Evolutionary conservation across 1,140 invertebrate species (phyloP).

Genomic region (Halesus radiatus): DNA sequence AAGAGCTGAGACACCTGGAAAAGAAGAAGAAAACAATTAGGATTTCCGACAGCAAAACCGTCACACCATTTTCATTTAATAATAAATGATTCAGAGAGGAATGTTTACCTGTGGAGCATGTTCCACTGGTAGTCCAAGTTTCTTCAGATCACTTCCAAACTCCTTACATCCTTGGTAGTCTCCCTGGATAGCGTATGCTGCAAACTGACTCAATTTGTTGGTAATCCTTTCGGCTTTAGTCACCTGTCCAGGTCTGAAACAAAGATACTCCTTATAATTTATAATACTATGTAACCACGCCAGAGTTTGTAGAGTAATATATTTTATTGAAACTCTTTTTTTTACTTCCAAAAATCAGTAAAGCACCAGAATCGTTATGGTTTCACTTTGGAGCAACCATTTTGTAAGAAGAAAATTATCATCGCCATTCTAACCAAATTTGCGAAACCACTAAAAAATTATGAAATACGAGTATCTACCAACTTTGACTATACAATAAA

Average conservation of each 20-base stretch:
- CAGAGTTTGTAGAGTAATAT: too few species aligned
- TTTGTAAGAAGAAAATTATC: too few species aligned
- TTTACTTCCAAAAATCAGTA: too few species aligned
- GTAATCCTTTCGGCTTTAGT: slow-evolving; percentile 93
- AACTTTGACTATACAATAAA: too few species aligned
- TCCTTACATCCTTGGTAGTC: slow-evolving; percentile 94
- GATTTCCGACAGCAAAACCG: neutral
- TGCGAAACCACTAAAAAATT: too few species aligned
- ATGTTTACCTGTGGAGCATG: slow-evolving; percentile 88
- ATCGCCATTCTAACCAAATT: too few species aligned
- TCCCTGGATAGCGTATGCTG: slow-evolving; percentile 93
- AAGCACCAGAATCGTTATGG: too few species aligned
- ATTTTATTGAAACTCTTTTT: too few species aligned
- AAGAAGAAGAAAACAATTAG: neutral
- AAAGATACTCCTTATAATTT: neutral
- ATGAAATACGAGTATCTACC: too few species aligned
- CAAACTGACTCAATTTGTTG: slow-evolving; percentile 93
- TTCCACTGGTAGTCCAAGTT: slow-evolving; percentile 95
- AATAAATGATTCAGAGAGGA: too few species aligned
- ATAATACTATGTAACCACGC: too few species aligned
- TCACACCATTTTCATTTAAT: neutral
- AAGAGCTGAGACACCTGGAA: slow-evolving; percentile 91
- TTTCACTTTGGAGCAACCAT: too few species aligned
- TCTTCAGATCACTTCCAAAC: slow-evolving; percentile 92
- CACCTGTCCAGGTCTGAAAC: slow-evolving; percentile 88